Conservation (phyloP, 2,888 invertebrate species). For the Erpobdella octoculata region DNA sequence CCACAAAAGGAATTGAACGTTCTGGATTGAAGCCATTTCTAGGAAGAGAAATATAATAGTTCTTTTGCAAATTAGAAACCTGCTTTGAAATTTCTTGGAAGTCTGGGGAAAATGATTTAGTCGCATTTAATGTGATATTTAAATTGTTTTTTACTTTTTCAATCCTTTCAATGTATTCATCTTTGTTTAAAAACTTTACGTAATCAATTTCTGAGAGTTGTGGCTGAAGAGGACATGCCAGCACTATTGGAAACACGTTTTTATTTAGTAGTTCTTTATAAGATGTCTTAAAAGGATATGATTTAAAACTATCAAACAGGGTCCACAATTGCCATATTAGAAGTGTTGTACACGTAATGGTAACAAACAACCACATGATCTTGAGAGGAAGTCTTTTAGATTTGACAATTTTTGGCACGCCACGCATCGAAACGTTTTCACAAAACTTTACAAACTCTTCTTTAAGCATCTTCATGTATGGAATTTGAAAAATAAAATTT, state of each 20-base stretch:
- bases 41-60: not conserved
- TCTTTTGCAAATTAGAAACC: not conserved
- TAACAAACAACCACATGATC: constrained; percentile 6
- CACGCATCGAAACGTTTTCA: not conserved
- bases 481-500: too few species aligned
- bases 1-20: not conserved
- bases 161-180: not conserved
- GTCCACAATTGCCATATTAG: constrained; percentile 17
- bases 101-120: too few species aligned
- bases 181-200: not conserved
- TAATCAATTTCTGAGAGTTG: not conserved
- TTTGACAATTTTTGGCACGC: constrained; percentile 13
- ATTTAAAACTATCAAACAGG: not conserved
- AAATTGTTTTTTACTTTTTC: not conserved
- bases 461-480: not conserved
- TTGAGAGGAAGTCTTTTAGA: not conserved
- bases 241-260: constrained; percentile 6
- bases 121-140: not conserved
- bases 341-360: not conserved
- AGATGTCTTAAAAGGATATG: constrained; percentile 4
- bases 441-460: constrained; percentile 13
- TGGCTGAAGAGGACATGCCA: constrained; percentile 2
- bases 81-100: too few species aligned
- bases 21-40: not conserved
- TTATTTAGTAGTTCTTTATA: not conserved